Evolutionary conservation across 2,888 invertebrate genomes (phyloP), one percentile per base, ranked within the genome.

Genomic region (Eupithecia centaureata): DNA sequence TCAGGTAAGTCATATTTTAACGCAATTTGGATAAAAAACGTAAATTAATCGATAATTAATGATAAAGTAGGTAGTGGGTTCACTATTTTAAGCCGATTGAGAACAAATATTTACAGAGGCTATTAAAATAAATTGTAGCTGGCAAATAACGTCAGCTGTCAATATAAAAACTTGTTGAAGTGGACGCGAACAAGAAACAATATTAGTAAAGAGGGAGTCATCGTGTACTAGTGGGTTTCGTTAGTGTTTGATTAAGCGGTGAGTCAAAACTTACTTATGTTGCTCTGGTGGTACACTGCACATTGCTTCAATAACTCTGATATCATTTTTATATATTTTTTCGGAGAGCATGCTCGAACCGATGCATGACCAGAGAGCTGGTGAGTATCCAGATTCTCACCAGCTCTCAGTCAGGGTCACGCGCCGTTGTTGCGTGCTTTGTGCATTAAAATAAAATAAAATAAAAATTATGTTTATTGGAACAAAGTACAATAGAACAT

Each of bases 1-100:
- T 73, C 86, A 92, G 86, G 92, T 93, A 77, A 81, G 92, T 84
- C 22, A n/a, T 27, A 33, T 64, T 47, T 61, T 64, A 15, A 58
- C 10, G 0, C 4, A 22, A 10, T 22, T 12, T 47, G 1, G 8
- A 42, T 42, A 61, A 51, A 56, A 2, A 4, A 59, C 27, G 25
- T 38, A 1, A 27, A 52, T 52, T 52, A 2, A 27, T 27, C 15
- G 52, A 52, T 27, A 25, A 15, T 52, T 52, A 27, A 27, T 10
- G 27, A 52, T 13, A 4, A 13, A 52, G 51, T 52, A 25, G 27
- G 25, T 27, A 15, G 25, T n/a, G n/a, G n/a, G n/a, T 27, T 15
- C 25, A 61, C 38, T 73, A 78, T 78, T 78, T 76, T 72, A 65
- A 76, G 75, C 72, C 75, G 63, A 77, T 76, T 75, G 76, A 68